These are phyloP conservation scores for Syrista parreyssii DNA, from an alignment of 2,888 invertebrate species.

Conservation along the genomic window DNA sequence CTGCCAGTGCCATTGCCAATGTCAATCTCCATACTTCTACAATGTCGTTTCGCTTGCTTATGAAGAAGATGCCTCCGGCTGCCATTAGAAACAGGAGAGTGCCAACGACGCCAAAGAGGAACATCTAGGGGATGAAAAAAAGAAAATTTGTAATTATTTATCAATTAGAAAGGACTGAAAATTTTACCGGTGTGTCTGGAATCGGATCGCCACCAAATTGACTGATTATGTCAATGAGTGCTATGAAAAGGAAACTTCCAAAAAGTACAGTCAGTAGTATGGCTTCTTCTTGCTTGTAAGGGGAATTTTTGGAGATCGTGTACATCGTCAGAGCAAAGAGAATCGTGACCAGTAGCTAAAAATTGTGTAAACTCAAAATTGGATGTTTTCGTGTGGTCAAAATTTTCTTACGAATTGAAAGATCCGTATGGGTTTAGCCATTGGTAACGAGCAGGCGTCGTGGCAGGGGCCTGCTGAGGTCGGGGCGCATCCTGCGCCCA, in stretches of 20 bases:
- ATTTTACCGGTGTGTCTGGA: constrained; percentile 59
- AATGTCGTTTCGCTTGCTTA: constrained; percentile 27
- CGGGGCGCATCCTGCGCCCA: constrained; percentile 12
- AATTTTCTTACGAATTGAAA: constrained; percentile 48
- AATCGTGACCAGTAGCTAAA: constrained; percentile 35
- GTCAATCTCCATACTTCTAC: constrained; percentile 35
- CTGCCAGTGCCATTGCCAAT: constrained; percentile 32
- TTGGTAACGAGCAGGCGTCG: constrained; percentile 30
- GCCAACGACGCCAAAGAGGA: constrained; percentile 45
- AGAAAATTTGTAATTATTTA: no score
- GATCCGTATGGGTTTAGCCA: constrained; percentile 47
- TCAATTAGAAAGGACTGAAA: background rate
- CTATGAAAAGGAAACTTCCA: constrained; percentile 50
- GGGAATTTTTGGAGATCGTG: constrained; percentile 36
- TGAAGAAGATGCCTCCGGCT: constrained; percentile 34
- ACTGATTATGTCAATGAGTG: constrained; percentile 56
- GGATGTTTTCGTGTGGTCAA: background rate
- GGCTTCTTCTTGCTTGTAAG: constrained; percentile 34
- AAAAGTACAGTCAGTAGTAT: constrained; percentile 36
- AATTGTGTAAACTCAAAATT: background rate
- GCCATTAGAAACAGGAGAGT: constrained; percentile 41
- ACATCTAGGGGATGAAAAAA: constrained; percentile 43
- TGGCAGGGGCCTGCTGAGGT: constrained; percentile 25
- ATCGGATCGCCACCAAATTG: constrained; percentile 60
- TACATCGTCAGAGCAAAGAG: constrained; percentile 36